Conservation (phyloP, 2,113 vertebrate species). For the Anguilla rostrata region DNA sequence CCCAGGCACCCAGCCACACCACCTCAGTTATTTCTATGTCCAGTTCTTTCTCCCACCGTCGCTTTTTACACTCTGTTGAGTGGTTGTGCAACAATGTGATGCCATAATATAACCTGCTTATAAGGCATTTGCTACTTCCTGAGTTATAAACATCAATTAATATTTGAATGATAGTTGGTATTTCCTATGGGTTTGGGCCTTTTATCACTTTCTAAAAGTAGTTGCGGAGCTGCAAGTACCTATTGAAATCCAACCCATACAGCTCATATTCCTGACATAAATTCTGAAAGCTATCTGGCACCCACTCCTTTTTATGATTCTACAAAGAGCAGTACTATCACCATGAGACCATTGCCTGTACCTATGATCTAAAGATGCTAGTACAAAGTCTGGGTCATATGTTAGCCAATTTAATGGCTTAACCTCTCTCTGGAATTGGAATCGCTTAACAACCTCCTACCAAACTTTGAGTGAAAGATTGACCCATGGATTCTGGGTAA, state of each 20-base stretch:
- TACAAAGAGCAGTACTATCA: background rate
- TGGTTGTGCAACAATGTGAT: background rate
- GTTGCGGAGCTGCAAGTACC: background rate
- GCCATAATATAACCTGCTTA: background rate
- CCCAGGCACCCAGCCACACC: background rate
- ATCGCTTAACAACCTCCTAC: background rate
- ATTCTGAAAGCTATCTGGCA: background rate
- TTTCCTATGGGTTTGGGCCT: background rate
- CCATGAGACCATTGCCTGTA: background rate
- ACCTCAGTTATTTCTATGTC: background rate
- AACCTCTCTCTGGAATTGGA: background rate
- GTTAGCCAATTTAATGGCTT: background rate
- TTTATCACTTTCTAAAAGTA: background rate
- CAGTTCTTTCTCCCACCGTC: background rate
- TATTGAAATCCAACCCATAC: background rate
- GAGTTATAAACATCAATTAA: constrained; percentile 11
- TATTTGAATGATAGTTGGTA: background rate
- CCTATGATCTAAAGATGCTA: background rate
- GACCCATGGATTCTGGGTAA: background rate
- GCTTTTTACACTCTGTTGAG: background rate
- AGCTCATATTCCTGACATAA: background rate
- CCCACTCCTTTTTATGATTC: background rate
- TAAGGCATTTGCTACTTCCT: background rate
- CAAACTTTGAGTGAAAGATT: constrained; percentile 5
- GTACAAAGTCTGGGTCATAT: background rate